Base-by-base conservation (phyloP, 2,888 invertebrate genomes). In the Meloe dianella region DNA sequence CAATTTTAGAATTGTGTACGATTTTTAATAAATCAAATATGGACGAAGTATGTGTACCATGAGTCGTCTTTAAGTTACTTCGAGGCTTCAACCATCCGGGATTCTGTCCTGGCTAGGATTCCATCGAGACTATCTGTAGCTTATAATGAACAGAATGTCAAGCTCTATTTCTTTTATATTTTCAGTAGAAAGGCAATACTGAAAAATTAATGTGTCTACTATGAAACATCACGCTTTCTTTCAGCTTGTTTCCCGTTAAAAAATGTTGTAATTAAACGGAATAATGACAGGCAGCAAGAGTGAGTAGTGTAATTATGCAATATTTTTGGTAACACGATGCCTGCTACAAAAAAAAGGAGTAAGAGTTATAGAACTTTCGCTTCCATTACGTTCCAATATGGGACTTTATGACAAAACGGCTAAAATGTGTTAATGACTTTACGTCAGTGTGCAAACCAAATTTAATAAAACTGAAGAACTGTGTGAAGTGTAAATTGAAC, bases 401-500 rank as follows among this genome's bases (percentile, higher is more conserved):
- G 64, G 68, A 71, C 66, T 71, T 70, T 71, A 73, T 70, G 71
- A 75, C 74, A 72, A 74, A 75, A 71, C 65, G 71, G 63, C 66
- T 22, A 24, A 54, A 54, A 12, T 71, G 69, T 66, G 72, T 75
- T 74, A 78, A 75, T 73, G 75, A 75, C 73, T 73, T n/a, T 74
- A 73, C 73, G 75, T 76, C 71, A 70, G 75, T 72, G 8, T 41
- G 73, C 74, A 76, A 77, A 71, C 71, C 73, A 76, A 77, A 75
- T 77, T 76, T 76, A 78, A 78, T 77, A 77, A 77, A 75, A 73
- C 70, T 1, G 22, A 12, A 22, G 14, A 54, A 24, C 14, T 54
- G 54, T 54, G 54, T 24, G 54, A 12, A 54, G 20, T 20, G 6
- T 8, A 41, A 47, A 47, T 9, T 20, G 41, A 47, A n/a, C 47